Conservation (phyloP, 2,113 vertebrate species). For the Meleagris gallopavo region DNA sequence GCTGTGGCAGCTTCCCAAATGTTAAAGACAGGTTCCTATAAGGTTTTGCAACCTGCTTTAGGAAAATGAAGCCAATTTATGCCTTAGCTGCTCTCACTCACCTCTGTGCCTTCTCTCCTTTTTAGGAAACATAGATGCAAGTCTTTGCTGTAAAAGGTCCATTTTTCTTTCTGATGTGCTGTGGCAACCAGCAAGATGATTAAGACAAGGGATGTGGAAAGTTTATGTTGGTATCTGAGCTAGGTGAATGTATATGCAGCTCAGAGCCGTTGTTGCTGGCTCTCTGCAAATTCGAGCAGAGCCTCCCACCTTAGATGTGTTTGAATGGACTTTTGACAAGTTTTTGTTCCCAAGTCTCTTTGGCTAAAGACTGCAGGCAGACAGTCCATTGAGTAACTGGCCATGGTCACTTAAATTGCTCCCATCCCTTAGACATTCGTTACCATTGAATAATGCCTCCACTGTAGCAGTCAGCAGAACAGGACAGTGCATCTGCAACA, state of each 20-base stretch:
- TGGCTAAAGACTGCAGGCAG: neutral
- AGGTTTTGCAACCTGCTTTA: neutral
- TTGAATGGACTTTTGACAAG: neutral
- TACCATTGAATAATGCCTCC: neutral
- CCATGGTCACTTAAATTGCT: neutral
- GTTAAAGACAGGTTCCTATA: neutral
- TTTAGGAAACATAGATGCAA: neutral
- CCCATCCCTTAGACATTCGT: neutral
- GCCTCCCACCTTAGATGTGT: neutral
- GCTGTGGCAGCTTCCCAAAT: neutral
- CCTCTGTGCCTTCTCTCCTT: neutral
- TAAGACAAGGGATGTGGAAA: neutral
- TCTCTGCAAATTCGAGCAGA: constrained; percentile 17
- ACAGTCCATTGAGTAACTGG: neutral
- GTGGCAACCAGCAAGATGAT: constrained; percentile 5
- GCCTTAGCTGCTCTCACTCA: neutral
- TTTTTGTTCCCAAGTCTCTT: neutral
- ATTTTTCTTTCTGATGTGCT: neutral
- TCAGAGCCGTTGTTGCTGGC: neutral
- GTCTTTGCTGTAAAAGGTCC: neutral
- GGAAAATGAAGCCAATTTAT: neutral
- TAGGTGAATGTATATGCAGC: neutral
- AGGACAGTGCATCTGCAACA: neutral
- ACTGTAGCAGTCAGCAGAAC: neutral
- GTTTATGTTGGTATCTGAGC: neutral